A percentile compares a stretch with the other conserved stretches of the same genome.
Conservation (phyloP, 30 jellyfish, hydroid and myxozoan species). For the Chironex yamaguchii region DNA sequence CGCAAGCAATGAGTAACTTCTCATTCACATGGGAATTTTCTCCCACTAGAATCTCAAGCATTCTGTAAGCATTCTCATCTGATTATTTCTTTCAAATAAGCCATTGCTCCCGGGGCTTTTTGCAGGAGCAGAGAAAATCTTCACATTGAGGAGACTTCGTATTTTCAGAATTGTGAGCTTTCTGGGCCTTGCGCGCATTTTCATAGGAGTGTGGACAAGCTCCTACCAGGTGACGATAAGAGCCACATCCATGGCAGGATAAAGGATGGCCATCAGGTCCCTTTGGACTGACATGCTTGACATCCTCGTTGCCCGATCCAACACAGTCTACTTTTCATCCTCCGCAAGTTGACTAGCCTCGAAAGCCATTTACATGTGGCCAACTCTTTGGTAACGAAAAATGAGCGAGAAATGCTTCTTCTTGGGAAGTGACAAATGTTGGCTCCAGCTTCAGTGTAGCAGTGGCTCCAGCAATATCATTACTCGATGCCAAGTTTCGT, state of each 20-base stretch:
- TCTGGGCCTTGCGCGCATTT: not conserved
- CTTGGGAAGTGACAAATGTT: too few species aligned
- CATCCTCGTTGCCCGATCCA: not conserved
- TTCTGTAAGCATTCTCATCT: not conserved
- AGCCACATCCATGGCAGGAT: conserved; percentile 50
- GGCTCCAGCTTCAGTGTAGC: too few species aligned
- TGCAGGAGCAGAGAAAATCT: not conserved
- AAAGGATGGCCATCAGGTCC: conserved; percentile 27
- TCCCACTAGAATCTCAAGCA: not conserved
- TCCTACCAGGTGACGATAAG: conserved; percentile 35
- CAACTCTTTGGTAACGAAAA: too few species aligned
- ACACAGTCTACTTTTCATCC: too few species aligned
- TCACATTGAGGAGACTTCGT: not conserved
- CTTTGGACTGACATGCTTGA: conserved; percentile 20
- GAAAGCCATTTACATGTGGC: too few species aligned
- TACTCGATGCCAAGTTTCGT: too few species aligned
- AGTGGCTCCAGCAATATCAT: too few species aligned
- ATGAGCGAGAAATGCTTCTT: too few species aligned
- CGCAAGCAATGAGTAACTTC: not conserved
- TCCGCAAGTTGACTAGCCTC: too few species aligned
- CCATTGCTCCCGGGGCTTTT: not conserved
- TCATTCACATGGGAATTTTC: not conserved
- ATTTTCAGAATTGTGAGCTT: too few species aligned
- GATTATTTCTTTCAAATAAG: not conserved
- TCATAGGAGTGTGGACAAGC: conserved; percentile 53